Evolutionary conservation across 2,113 vertebrate species (phyloP).

Genomic region (Gymnocephalus cernua): DNA sequence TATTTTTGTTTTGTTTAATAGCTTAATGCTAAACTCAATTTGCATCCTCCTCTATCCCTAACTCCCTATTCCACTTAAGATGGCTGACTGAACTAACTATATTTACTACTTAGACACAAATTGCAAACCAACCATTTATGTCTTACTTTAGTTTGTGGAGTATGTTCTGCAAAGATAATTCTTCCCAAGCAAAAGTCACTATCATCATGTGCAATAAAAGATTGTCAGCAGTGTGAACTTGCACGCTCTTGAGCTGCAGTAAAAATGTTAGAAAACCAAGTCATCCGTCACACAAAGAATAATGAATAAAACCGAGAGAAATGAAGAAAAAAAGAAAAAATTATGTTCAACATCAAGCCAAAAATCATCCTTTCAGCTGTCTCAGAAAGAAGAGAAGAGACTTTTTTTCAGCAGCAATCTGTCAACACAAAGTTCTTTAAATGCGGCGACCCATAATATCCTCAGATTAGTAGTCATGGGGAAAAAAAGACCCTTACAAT

Average conservation of each 20-base stretch:
- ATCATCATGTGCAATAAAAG: neutral
- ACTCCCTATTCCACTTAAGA: neutral
- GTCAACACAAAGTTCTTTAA: slow-evolving; percentile 6
- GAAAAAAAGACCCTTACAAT: slow-evolving; percentile 61
- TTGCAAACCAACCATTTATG: neutral
- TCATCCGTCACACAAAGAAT: neutral
- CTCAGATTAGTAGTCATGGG: slow-evolving; percentile 61
- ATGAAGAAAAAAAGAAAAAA: neutral
- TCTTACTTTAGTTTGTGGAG: neutral
- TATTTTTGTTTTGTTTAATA: neutral
- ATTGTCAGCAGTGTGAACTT: neutral
- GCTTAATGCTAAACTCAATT: slow-evolving; percentile 32
- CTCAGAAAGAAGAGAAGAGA: neutral
- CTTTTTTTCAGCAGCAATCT: slow-evolving; percentile 23
- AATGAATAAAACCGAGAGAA: neutral
- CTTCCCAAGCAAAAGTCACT: neutral
- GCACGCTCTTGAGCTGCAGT: neutral
- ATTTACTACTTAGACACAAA: neutral
- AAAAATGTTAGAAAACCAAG: neutral
- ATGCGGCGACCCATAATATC: slow-evolving; percentile 65
- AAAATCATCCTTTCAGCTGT: neutral
- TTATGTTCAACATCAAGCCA: neutral
- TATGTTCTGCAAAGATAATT: neutral
- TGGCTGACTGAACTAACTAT: neutral
- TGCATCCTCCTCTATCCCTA: neutral